Evolutionary conservation across 2,113 vertebrate genomes (phyloP), one percentile per base, ranked within the genome.

Genomic region (Talpa occidentalis): DNA sequence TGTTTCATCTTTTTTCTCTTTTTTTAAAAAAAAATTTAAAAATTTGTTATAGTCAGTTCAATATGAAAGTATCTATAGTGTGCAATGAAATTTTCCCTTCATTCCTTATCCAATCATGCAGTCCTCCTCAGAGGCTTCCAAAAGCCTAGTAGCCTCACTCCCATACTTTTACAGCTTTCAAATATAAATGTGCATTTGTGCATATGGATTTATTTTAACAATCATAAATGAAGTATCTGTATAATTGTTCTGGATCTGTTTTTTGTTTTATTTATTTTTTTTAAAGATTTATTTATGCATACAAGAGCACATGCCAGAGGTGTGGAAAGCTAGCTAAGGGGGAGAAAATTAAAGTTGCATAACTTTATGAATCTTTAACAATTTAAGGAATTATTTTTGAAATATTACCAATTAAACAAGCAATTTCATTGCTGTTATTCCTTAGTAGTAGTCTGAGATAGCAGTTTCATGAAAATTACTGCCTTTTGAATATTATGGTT

Each of bases 401-500:
- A 88, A 16, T 2, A 6, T 59, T 90, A 42, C 44, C 3, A 47
- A 47, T 73, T 85, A 89, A 83, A 66, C 56, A 77, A 54, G 54
- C 21, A 56, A 72, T 69, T 74, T 60, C 10, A 24, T 42, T 66
- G 30, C 40, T 80, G 6, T 84, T 72, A 24, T 44, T 83, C 30
- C 74, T 92, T 26, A 52, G 10, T 77, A 35, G n/a, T 56, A 35
- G 30, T 76, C 37, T 76, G 30, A 73, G 19, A 59, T 28, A 84
- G 21, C 47, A 95, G 35, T 73, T 94, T 90, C 35, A 67, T 21
- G 40, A 87, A 94, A 92, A 90, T 88, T 79, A 40, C 37, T 90
- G 78, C 21, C 49, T 62, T 94, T 76, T 88, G 47, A 56, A 59
- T 76, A 22, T 56, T 77, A n/a, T 56, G 67, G 64, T 37, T 90